Conservation (phyloP, 2,888 invertebrate genomes). For the Punctoribates punctum region DNA sequence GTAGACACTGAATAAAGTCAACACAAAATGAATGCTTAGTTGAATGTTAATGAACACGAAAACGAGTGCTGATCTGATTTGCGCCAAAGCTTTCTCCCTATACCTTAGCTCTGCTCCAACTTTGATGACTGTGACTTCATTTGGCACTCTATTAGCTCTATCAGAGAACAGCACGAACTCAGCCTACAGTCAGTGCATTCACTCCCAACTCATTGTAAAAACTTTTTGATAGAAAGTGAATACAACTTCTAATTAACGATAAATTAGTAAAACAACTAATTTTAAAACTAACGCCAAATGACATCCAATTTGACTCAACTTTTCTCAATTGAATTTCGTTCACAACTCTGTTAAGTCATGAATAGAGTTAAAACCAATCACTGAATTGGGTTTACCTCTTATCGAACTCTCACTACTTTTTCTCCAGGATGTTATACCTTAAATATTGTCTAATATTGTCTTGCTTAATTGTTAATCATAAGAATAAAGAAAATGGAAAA, state of each 20-base stretch:
- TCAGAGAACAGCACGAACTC: neutral
- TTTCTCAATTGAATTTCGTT: neutral
- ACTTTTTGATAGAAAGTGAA: neutral
- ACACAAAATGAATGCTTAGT: slow-evolving; percentile 36
- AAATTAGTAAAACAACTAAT: slow-evolving; percentile 32
- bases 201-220: neutral
- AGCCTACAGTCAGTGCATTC: neutral
- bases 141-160: slow-evolving; percentile 33
- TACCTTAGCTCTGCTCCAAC: neutral
- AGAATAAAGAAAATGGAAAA: no score
- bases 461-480: no score
- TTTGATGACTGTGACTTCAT: slow-evolving; percentile 12
- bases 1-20: slow-evolving; percentile 24
- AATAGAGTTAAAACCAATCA: no score
- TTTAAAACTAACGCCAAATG: neutral
- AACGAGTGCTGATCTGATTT: slow-evolving; percentile 34
- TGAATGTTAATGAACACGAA: slow-evolving; percentile 37
- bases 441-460: no score
- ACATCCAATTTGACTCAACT: no score
- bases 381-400: no score
- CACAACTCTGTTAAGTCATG: no score
- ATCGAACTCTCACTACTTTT: no score
- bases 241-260: slow-evolving; percentile 13
- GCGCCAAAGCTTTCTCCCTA: neutral
- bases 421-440: no score